These are phyloP conservation scores for Hemiprocne comata DNA, from an alignment of 2,113 vertebrate genomes.

Conservation along the genomic window DNA sequence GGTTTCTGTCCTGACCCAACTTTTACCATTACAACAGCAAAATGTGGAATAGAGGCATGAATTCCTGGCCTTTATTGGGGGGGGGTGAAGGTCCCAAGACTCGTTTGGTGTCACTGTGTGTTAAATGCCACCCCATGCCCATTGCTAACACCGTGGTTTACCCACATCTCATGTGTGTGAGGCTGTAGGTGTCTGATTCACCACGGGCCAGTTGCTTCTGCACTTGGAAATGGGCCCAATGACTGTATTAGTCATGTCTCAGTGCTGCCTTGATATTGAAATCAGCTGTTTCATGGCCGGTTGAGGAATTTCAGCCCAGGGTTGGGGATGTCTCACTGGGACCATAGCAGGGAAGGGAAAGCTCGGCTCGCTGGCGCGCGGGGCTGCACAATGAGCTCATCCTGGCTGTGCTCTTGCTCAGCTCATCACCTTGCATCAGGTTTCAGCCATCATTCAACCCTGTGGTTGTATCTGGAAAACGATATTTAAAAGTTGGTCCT, in stretches of 20 bases:
- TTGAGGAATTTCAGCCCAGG: neutral
- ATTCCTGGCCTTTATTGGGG: neutral
- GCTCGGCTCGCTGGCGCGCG: accelerated
- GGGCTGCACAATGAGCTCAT: neutral
- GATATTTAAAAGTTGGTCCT: neutral
- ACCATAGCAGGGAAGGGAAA: neutral
- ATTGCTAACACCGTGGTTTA: accelerated
- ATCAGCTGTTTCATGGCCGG: neutral
- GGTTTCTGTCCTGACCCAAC: neutral
- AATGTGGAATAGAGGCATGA: neutral
- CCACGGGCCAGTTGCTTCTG: neutral
- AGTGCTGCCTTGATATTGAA: neutral
- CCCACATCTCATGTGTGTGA: neutral
- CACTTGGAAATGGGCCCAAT: neutral
- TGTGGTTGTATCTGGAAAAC: neutral
- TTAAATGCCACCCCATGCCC: neutral
- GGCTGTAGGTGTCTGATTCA: neutral
- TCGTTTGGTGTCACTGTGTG: neutral
- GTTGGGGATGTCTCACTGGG: neutral
- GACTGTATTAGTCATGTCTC: neutral
- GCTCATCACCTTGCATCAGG: neutral
- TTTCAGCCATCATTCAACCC: neutral
- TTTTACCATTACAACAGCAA: neutral
- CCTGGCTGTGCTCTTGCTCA: neutral
- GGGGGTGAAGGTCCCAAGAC: neutral